Evolutionary conservation across 2,797 vertebrate species (phyloP).

Genomic region (Buphagus erythrorhynchus): DNA sequence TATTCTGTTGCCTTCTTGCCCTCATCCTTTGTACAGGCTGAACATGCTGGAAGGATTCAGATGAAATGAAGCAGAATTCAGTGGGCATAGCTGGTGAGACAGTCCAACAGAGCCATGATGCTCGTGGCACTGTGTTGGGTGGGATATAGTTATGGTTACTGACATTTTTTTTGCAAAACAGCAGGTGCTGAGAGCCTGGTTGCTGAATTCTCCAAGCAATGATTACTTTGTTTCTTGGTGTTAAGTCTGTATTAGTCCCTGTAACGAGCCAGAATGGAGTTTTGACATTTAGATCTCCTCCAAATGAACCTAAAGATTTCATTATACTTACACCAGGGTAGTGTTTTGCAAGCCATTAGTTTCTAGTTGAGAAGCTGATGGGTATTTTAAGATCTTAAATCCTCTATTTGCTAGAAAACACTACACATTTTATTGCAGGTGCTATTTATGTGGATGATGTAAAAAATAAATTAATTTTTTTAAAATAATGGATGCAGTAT

Average conservation of each 20-base stretch:
- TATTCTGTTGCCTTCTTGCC: not conserved
- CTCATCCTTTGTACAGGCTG: not conserved
- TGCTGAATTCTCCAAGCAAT: not conserved
- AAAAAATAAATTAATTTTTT: not conserved
- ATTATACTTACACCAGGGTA: constrained; percentile 59
- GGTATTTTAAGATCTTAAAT: constrained; percentile 61
- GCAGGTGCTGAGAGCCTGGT: not conserved
- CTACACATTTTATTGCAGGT: not conserved
- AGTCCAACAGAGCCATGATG: not conserved
- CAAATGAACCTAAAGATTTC: constrained; percentile 73
- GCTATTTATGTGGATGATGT: not conserved
- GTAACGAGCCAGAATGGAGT: constrained; percentile 53
- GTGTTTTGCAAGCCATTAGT: constrained; percentile 71
- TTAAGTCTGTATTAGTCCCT: not conserved
- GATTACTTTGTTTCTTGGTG: not conserved
- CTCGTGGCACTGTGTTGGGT: not conserved
- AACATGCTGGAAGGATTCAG: not conserved
- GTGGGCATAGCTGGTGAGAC: not conserved
- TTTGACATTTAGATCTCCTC: constrained; percentile 73
- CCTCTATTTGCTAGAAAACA: constrained; percentile 55
- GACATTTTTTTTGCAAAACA: not conserved
- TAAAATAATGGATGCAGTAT: not conserved
- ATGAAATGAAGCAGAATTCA: not conserved
- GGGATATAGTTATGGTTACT: not conserved
- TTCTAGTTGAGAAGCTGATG: constrained; percentile 66